Percentiles rank a stretch among this genome's conserved stretches.
Evolutionary conservation across 1,140 invertebrate genomes (phyloP).

Genomic region (Sminthurides bifidus): DNA sequence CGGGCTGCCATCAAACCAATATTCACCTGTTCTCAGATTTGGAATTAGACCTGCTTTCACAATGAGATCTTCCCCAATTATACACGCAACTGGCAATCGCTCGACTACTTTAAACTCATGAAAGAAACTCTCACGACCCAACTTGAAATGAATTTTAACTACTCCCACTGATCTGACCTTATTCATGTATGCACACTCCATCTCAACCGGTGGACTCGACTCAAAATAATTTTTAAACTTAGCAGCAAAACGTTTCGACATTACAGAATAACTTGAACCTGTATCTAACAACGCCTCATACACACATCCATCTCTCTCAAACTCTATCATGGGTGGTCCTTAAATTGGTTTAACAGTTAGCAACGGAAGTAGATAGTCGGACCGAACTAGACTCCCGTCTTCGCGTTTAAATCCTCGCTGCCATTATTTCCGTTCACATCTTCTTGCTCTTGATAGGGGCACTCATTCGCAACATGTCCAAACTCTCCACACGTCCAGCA

Average conservation of each 20-base stretch:
- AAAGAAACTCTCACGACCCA: neutral
- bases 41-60: neutral
- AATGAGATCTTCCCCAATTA: constrained; percentile 10
- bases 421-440: too few relatives aligned
- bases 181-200: neutral
- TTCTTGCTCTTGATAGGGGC: too few relatives aligned
- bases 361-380: too few relatives aligned
- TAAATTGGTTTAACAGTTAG: too few relatives aligned
- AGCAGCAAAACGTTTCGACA: neutral
- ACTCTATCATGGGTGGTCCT: too few relatives aligned
- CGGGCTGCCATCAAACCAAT: too few relatives aligned
- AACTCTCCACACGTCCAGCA: too few relatives aligned
- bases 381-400: too few relatives aligned
- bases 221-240: neutral
- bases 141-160: neutral
- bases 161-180: neutral
- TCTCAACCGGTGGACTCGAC: neutral
- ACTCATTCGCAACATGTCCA: too few relatives aligned
- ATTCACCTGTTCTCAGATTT: neutral
- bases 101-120: constrained; percentile 5
- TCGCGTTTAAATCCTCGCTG: too few relatives aligned
- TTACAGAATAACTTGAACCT: neutral
- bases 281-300: neutral
- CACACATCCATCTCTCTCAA: too few relatives aligned
- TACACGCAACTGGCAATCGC: neutral